These are phyloP conservation scores for Ornithoptera priamus DNA, from an alignment of 2,888 invertebrate genomes.

Conservation along the genomic window DNA sequence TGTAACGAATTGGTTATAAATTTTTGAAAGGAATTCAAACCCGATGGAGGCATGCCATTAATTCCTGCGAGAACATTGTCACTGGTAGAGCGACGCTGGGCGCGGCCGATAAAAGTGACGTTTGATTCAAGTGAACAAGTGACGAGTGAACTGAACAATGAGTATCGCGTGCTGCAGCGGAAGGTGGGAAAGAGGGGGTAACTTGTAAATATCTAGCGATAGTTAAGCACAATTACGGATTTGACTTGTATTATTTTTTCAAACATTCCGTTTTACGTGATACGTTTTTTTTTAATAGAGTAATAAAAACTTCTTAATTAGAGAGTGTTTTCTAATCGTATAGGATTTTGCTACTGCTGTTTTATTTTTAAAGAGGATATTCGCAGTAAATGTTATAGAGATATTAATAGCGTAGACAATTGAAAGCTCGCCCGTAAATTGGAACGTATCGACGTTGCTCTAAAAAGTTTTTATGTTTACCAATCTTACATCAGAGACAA, in stretches of 20 bases:
- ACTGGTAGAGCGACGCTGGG: slow-evolving; percentile 69
- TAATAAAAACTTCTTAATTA: slow-evolving; percentile 35
- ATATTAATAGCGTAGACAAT: slow-evolving; percentile 21
- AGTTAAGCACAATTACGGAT: slow-evolving; percentile 70
- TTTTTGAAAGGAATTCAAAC: slow-evolving; percentile 20
- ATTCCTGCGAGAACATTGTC: slow-evolving; percentile 71
- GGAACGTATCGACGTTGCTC: not conserved
- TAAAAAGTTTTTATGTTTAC: slow-evolving; percentile 2
- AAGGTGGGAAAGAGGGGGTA: slow-evolving; percentile 50
- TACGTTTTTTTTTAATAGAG: slow-evolving; percentile 29
- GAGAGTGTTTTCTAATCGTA: slow-evolving; percentile 29
- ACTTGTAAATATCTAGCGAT: slow-evolving; percentile 62
- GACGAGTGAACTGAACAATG: slow-evolving; percentile 55
- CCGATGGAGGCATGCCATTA: slow-evolving; percentile 25
- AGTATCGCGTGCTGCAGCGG: slow-evolving; percentile 35
- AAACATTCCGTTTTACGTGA: slow-evolving; percentile 41
- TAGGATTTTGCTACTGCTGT: slow-evolving; percentile 30
- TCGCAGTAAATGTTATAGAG: slow-evolving; percentile 26
- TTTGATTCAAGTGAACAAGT: slow-evolving; percentile 37
- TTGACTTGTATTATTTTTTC: slow-evolving; percentile 52
- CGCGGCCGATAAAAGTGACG: slow-evolving; percentile 40
- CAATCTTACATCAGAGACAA: not conserved
- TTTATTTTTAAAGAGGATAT: slow-evolving; percentile 16
- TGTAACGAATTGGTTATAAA: not conserved
- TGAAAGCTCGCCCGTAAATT: slow-evolving; percentile 8